Evolutionary conservation across 2,888 invertebrate genomes (phyloP).

Genomic region (Xanthia icteritia): DNA sequence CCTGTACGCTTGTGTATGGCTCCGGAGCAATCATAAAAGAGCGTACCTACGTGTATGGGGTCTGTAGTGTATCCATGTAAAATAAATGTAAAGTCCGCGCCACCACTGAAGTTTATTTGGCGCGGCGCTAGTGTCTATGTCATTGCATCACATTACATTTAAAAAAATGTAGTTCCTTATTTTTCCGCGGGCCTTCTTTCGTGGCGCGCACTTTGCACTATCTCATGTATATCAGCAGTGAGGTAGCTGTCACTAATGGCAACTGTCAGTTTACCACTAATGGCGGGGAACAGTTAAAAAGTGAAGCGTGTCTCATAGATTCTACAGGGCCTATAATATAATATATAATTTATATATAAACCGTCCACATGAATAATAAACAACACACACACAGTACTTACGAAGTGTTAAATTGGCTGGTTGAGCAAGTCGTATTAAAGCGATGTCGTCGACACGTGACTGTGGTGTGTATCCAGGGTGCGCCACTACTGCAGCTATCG

Average conservation of each 20-base stretch:
- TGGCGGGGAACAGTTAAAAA: neutral
- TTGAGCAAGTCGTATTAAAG: constrained; percentile 88
- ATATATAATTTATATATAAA: no score
- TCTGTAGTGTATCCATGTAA: neutral
- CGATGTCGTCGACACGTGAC: constrained; percentile 89
- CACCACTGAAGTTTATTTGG: no score
- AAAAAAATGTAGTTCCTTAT: no score
- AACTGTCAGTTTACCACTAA: neutral
- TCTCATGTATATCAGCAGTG: neutral
- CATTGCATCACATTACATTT: no score
- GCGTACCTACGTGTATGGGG: neutral
- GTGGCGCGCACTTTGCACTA: neutral
- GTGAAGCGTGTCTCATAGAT: neutral
- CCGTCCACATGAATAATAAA: neutral
- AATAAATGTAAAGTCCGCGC: neutral
- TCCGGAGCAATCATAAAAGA: neutral
- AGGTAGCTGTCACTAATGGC: neutral
- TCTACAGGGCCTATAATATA: no score
- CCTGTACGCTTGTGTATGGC: constrained; percentile 4
- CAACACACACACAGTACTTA: constrained; percentile 56
- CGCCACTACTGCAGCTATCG: constrained; percentile 81
- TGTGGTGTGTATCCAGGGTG: constrained; percentile 88
- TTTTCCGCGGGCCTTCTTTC: no score
- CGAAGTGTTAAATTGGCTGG: constrained; percentile 85
- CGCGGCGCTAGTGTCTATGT: no score